A percentile compares a stretch with the other conserved stretches of the same genome.
Evolutionary conservation across 2,888 invertebrate genomes (phyloP).

Genomic region (Aleiodes leptofemur): DNA sequence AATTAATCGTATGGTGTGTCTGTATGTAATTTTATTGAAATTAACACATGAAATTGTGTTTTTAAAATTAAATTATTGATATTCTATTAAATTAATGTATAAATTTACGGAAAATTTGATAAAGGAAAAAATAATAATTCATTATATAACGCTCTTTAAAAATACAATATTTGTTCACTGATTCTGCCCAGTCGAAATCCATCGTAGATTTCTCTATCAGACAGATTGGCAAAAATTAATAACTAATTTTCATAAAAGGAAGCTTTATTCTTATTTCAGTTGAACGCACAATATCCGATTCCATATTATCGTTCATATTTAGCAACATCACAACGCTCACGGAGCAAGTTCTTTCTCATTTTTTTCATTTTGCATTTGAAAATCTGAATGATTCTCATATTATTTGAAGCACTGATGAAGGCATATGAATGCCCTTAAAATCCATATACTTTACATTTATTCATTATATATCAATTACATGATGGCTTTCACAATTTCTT

Average conservation of each 20-base stretch:
- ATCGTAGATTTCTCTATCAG: neutral
- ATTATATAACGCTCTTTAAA: constrained; percentile 12
- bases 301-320: neutral
- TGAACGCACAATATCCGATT: constrained; percentile 1
- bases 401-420: too few relatives aligned
- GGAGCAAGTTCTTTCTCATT: constrained; percentile 25
- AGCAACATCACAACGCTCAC: constrained; percentile 26
- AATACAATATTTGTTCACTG: constrained; percentile 10
- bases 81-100: too few relatives aligned
- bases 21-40: too few relatives aligned
- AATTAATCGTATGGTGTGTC: too few relatives aligned
- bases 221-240: constrained; percentile 15
- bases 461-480: constrained; percentile 26
- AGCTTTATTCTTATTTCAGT: constrained; percentile 28
- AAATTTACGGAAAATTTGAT: too few relatives aligned
- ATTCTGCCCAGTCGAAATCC: neutral
- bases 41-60: constrained; percentile 3
- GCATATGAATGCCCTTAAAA: too few relatives aligned
- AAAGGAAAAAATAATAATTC: too few relatives aligned
- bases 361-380: neutral
- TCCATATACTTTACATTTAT: neutral
- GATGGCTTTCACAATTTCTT: neutral
- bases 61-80: too few relatives aligned
- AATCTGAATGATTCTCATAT: too few relatives aligned
- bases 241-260: constrained; percentile 32